Evolutionary conservation across 2,797 vertebrate genomes (phyloP), one percentile per base, ranked within the genome.

Genomic region (Neomorphus geoffroyi): DNA sequence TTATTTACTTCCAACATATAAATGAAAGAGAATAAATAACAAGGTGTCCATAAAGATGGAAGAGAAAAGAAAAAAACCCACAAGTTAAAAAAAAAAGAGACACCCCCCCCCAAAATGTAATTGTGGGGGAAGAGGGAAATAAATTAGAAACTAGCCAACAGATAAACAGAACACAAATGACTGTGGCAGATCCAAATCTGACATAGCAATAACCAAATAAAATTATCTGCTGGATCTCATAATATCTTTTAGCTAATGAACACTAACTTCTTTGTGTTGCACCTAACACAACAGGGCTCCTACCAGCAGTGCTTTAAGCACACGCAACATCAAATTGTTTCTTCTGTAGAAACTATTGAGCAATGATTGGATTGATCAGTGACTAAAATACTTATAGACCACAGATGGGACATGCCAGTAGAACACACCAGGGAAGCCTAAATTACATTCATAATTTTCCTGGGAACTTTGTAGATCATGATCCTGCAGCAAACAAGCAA

Each of bases 41-140:
- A 66, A 56, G 10, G 10, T 11, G 65, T 57, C 32, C 33, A 64
- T 41, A 13, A 80, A 69, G 22, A 21, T 11, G 18, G 24, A 46
- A 33, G 12, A 48, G 17, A 69, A 54, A 48, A n/a, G 4, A 17
- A 57, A 70, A 30, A 46, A 46, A 30, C 46, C 4, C 3, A 39
- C 1, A 1, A 5, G 5, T 35, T 45, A 45, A 17, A 70, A 79
- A 79, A 61, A 10, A 15, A 11, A 8, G 13, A 21, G 53, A 57
- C 54, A 77, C 2, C 0, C 23, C 6, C 2, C 0, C 23, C 6
- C 4, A 4, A 65, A 8, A 64, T 32, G 60, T 78, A 54, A 56
- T 0, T n/a, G 23, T 4, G 6, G 18, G 19, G 5, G 16, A 5
- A 10, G n/a, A 9, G 15, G 16, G 11, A 24, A 28, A 72, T 35